These are phyloP conservation scores for Salvelinus namaycush DNA, from an alignment of 2,113 vertebrate species.

Conservation along the genomic window DNA sequence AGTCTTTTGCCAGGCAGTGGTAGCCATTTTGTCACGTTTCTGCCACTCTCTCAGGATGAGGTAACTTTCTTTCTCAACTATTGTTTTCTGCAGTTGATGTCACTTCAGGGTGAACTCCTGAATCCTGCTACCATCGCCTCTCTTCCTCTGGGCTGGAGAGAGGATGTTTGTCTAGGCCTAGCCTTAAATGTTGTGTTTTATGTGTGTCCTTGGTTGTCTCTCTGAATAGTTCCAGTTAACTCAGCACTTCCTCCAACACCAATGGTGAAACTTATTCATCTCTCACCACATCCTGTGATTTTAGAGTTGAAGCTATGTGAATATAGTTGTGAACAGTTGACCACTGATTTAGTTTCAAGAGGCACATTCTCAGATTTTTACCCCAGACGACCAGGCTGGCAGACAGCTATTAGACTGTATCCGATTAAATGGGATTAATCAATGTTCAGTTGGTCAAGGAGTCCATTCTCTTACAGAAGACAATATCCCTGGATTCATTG, in stretches of 20 bases:
- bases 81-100: conserved; percentile 27
- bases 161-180: not conserved
- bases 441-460: too few species aligned
- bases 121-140: conserved; percentile 10
- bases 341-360: too few species aligned
- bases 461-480: too few species aligned
- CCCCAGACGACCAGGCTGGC: not conserved
- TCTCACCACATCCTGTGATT: not conserved
- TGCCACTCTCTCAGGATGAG: not conserved
- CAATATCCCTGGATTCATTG: too few species aligned
- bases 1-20: conserved; percentile 8
- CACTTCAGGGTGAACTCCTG: conserved; percentile 22
- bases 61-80: not conserved
- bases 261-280: not conserved
- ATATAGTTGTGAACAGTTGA: too few species aligned
- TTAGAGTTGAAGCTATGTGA: not conserved
- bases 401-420: not conserved
- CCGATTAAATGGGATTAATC: too few species aligned
- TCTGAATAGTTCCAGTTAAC: not conserved
- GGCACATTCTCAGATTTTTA: not conserved
- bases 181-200: too few species aligned
- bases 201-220: not conserved
- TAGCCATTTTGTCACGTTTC: not conserved
- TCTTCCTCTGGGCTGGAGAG: not conserved
- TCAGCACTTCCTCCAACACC: not conserved